These are phyloP conservation scores for Axinella damicornis DNA, from an alignment of 37 sponge, comb jelly and placozoan species.

Conservation along the genomic window DNA sequence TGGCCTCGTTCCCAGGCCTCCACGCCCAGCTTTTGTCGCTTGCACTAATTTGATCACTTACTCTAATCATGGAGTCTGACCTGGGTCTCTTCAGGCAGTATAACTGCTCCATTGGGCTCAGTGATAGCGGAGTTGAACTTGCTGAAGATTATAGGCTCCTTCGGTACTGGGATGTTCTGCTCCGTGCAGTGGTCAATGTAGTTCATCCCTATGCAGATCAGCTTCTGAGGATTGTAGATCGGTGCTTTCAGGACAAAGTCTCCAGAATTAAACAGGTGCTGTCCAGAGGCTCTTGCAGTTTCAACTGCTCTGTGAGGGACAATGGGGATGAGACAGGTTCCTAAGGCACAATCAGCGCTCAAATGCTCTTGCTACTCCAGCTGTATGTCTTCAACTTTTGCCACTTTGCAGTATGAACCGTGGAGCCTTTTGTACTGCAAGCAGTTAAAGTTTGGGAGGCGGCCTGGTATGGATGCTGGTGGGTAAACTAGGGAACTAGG, in stretches of 20 bases:
- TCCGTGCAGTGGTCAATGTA: slow-evolving; percentile 90
- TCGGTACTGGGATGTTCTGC: slow-evolving; percentile 87
- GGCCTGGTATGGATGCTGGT: no score
- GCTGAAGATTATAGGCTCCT: slow-evolving; percentile 89
- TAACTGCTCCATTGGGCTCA: slow-evolving; percentile 80
- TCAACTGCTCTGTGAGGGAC: slow-evolving; percentile 46
- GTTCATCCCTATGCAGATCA: slow-evolving; percentile 91
- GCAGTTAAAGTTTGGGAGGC: no score
- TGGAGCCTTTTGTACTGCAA: no score
- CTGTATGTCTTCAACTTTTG: no score
- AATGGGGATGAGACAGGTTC: no score
- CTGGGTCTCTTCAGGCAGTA: slow-evolving; percentile 54
- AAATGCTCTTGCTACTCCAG: no score
- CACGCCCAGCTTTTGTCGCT: no score
- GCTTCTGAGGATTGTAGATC: slow-evolving; percentile 79
- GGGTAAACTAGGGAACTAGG: no score
- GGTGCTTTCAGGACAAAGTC: slow-evolving; percentile 70
- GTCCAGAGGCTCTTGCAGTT: slow-evolving; percentile 1
- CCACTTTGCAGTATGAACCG: no score
- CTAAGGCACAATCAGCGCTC: no score
- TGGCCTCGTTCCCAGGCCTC: no score
- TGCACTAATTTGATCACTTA: no score
- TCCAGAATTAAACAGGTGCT: slow-evolving; percentile 43
- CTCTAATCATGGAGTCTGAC: slow-evolving; percentile 38
- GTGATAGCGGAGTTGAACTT: slow-evolving; percentile 87